These are phyloP conservation scores for Echinarachnius parma DNA, from an alignment of 53 echinoderm and acorn worm genomes.

Conservation along the genomic window DNA sequence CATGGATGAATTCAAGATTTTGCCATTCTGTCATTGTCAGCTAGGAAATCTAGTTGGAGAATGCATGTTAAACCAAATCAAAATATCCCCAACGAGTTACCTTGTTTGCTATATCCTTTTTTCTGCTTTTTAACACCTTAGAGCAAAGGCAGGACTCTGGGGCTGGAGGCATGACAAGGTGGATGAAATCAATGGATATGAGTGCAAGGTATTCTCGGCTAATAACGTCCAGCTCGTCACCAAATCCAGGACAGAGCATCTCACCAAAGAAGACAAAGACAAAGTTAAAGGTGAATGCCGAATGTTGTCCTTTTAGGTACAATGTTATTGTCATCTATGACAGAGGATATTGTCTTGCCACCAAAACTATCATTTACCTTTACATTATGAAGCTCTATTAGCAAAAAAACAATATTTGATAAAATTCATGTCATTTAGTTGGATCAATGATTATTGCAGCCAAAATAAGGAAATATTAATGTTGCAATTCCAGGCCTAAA, in stretches of 20 bases:
- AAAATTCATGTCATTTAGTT: too few species aligned
- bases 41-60: too few species aligned
- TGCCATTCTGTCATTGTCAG: too few species aligned
- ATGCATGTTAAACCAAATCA: too few species aligned
- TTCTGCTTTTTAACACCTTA: slow-evolving; percentile 6
- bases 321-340: background rate
- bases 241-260: slow-evolving; percentile 90
- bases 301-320: background rate
- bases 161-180: slow-evolving; percentile 96
- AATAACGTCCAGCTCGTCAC: slow-evolving; percentile 91
- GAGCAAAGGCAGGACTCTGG: slow-evolving; percentile 97
- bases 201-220: slow-evolving; percentile 96
- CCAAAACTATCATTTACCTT: background rate
- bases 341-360: background rate
- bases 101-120: background rate
- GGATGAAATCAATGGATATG: slow-evolving; percentile 74
- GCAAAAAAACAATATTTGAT: too few species aligned
- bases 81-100: too few species aligned
- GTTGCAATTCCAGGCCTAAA: too few species aligned
- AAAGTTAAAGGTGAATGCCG: slow-evolving; percentile 67
- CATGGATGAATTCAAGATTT: too few species aligned
- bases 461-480: too few species aligned
- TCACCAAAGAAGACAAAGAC: slow-evolving; percentile 97
- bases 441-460: too few species aligned
- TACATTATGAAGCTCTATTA: background rate